phyloP scores from a whole-genome alignment of 2,113 vertebrate species.

The Vulpes lagopus region DNA sequence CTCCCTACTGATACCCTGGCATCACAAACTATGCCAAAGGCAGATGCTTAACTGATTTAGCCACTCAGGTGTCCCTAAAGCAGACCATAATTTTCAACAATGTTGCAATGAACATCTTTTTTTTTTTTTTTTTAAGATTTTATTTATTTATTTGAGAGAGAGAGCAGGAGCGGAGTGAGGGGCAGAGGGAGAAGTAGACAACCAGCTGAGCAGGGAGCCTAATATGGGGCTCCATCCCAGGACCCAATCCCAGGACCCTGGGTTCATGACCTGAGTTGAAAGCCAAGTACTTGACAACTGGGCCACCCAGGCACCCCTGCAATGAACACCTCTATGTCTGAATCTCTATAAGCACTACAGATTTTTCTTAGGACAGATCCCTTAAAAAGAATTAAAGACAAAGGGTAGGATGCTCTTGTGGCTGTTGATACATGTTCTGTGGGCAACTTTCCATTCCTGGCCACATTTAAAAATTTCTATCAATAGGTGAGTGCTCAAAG shows the following conservation, averaged over 20 bases:
- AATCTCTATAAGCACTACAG: not conserved
- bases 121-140: not conserved
- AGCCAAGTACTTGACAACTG: not conserved
- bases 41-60: too few species aligned
- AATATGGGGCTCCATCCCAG: not conserved
- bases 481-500: not conserved
- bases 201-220: not conserved
- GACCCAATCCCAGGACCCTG: not conserved
- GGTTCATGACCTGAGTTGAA: not conserved
- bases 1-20: too few species aligned
- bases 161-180: not conserved
- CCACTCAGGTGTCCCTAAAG: not conserved
- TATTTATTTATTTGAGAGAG: not conserved
- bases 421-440: not conserved
- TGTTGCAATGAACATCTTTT: too few species aligned
- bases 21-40: too few species aligned
- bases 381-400: slow-evolving; percentile 46
- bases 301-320: not conserved
- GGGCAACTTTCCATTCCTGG: slow-evolving; percentile 1
- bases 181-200: not conserved
- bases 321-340: slow-evolving; percentile 32
- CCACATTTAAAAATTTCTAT: slow-evolving; percentile 12
- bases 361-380: slow-evolving; percentile 36
- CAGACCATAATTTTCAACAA: slow-evolving; percentile 26
- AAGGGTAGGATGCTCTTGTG: slow-evolving; percentile 29